A percentile compares a stretch with the other conserved stretches of the same genome.
phyloP scores from a whole-genome alignment of 2,888 invertebrate species.

The Apodemia duryi region DNA sequence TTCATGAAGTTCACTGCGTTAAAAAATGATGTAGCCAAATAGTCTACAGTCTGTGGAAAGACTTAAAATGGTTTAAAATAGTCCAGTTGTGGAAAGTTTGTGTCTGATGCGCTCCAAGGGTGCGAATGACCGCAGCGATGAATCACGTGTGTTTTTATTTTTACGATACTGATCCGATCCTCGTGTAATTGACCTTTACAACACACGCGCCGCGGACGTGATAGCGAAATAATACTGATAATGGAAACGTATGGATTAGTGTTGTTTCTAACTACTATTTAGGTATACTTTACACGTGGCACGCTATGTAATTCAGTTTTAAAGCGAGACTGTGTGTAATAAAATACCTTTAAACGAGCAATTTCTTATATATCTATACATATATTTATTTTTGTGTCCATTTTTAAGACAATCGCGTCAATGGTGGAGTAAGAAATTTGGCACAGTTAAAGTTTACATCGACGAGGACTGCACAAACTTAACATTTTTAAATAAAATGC shows the following conservation, averaged over 20 bases:
- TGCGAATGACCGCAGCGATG: constrained; percentile 33
- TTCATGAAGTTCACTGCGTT: too few relatives aligned
- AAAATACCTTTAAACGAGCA: too few relatives aligned
- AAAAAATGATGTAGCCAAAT: too few relatives aligned
- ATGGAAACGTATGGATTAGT: constrained; percentile 2
- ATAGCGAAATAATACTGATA: constrained; percentile 16
- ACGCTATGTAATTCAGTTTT: too few relatives aligned
- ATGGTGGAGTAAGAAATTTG: too few relatives aligned
- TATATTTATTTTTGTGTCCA: too few relatives aligned
- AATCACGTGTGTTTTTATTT: constrained; percentile 36
- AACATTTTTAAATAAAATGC: too few relatives aligned
- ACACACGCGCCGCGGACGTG: constrained; percentile 21
- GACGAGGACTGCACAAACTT: too few relatives aligned
- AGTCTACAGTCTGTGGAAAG: background rate
- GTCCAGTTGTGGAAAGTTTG: constrained; percentile 21
- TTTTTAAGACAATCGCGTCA: too few relatives aligned
- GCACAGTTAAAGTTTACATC: too few relatives aligned
- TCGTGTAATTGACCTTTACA: constrained; percentile 25
- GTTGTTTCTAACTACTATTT: constrained; percentile 3
- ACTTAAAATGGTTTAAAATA: background rate
- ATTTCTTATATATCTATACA: too few relatives aligned
- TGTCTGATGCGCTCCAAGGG: constrained; percentile 30
- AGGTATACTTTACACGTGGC: background rate
- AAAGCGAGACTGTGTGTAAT: too few relatives aligned
- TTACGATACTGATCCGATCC: constrained; percentile 26